These are phyloP conservation scores for Cepaea hortensis DNA, from an alignment of 2,888 invertebrate species.

Conservation along the genomic window DNA sequence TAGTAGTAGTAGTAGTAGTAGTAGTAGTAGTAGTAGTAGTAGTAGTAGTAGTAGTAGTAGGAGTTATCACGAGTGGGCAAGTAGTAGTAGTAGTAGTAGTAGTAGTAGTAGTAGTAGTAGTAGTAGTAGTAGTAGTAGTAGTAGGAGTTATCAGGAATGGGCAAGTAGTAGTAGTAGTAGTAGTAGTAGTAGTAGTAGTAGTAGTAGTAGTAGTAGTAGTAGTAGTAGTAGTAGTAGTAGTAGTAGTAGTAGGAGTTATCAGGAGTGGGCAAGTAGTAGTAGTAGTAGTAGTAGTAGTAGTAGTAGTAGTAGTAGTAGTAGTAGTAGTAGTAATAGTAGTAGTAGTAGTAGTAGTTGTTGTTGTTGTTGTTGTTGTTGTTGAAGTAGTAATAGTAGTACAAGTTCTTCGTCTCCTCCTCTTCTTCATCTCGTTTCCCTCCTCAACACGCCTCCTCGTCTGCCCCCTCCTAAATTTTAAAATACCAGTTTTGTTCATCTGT, in stretches of 20 bases:
- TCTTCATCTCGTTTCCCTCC: too few relatives aligned
- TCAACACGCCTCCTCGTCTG: too few relatives aligned
- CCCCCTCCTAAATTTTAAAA: background rate
- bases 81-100: slow-evolving; percentile 27
- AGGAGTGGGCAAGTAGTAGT: slow-evolving; percentile 29
- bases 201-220: slow-evolving; percentile 31
- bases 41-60: slow-evolving; percentile 33
- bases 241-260: background rate
- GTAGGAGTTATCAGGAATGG: background rate
- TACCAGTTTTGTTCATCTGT: background rate
- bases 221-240: slow-evolving; percentile 33
- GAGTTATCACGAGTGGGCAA: background rate
- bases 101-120: slow-evolving; percentile 29
- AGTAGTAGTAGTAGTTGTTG: slow-evolving; percentile 8
- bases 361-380: background rate
- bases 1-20: slow-evolving; percentile 28
- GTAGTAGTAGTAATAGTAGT: slow-evolving; percentile 25
- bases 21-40: slow-evolving; percentile 31
- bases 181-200: slow-evolving; percentile 24
- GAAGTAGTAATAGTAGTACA: slow-evolving; percentile 17
- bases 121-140: slow-evolving; percentile 32
- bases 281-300: slow-evolving; percentile 43
- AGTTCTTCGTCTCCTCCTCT: too few relatives aligned
- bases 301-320: slow-evolving; percentile 40
- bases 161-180: slow-evolving; percentile 20